Percentiles rank a stretch among this genome's conserved stretches.
phyloP scores from a whole-genome alignment of 2,888 invertebrate species.

The Torymus aiolomorphi region DNA sequence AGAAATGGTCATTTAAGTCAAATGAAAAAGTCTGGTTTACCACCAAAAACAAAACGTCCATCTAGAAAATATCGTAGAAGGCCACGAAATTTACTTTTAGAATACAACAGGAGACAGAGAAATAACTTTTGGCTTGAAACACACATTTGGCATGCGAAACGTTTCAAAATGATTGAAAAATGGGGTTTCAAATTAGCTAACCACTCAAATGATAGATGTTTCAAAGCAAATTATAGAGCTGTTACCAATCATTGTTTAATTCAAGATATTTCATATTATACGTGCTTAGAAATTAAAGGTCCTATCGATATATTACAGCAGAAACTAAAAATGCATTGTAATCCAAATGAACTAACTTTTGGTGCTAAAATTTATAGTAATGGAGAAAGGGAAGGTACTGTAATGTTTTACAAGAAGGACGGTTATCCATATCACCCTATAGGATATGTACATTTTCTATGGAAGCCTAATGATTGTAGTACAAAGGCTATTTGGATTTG shows the following conservation, averaged over 20 bases:
- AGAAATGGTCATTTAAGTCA: conserved; percentile 84
- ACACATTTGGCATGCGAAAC: conserved; percentile 99
- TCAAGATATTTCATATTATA: conserved; percentile 91
- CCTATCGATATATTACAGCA: conserved; percentile 77
- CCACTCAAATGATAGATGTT: conserved; percentile 90
- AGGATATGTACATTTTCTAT: conserved; percentile 85
- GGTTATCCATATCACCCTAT: conserved; percentile 84
- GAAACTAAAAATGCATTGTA: conserved; percentile 80
- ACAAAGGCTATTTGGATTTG: conserved; percentile 86
- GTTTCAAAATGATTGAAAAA: conserved; percentile 90
- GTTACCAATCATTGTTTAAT: conserved; percentile 87
- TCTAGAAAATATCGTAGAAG: conserved; percentile 90
- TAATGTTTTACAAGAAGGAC: conserved; percentile 81
- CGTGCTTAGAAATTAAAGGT: conserved; percentile 86
- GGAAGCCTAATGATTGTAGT: conserved; percentile 75
- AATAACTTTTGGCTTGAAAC: conserved; percentile 93
- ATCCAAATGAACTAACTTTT: conserved; percentile 80
- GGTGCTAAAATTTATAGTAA: conserved; percentile 81
- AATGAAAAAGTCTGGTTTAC: conserved; percentile 84
- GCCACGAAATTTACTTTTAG: conserved; percentile 85
- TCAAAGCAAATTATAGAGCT: conserved; percentile 91
- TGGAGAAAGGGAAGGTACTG: conserved; percentile 85
- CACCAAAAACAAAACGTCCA: conserved; percentile 86
- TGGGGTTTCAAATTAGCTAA: conserved; percentile 91
- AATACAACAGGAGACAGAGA: conserved; percentile 87